phyloP scores from a whole-genome alignment of 1,140 invertebrate species.

The Asbolus verrucosus region DNA sequence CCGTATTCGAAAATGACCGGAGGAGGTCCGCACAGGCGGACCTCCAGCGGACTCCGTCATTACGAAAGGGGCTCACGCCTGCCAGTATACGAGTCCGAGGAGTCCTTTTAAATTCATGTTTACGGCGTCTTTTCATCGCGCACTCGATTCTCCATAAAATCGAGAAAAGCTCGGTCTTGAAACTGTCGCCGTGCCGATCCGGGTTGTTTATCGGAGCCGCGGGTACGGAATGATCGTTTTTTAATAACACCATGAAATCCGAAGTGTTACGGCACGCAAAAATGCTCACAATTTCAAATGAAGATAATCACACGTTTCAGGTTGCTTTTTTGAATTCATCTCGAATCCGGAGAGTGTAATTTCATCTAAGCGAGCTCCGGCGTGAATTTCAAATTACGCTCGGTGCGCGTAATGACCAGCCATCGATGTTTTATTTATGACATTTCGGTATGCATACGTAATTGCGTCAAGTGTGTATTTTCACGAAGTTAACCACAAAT shows the following conservation, averaged over 20 bases:
- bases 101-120: too few species aligned
- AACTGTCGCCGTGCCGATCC: background rate
- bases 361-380: too few species aligned
- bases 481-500: slow-evolving; percentile 20
- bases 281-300: too few species aligned
- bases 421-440: slow-evolving; percentile 33
- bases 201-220: too few species aligned
- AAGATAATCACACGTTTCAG: too few species aligned
- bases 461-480: slow-evolving; percentile 23
- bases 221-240: too few species aligned
- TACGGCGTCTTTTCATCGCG: slow-evolving; percentile 4
- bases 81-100: too few species aligned
- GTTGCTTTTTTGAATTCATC: too few species aligned
- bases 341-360: too few species aligned
- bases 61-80: slow-evolving; percentile 13
- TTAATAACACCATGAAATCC: too few species aligned
- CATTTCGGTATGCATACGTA: slow-evolving; percentile 24
- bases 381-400: too few species aligned
- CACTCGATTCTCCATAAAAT: slow-evolving; percentile 37
- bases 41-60: slow-evolving; percentile 15
- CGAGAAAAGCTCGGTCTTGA: slow-evolving; percentile 2
- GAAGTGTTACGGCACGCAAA: too few species aligned
- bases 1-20: slow-evolving; percentile 24
- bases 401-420: background rate
- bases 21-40: slow-evolving; percentile 17